A percentile compares a stretch with the other conserved stretches of the same genome.
Evolutionary conservation across 2,113 vertebrate genomes (phyloP).

Genomic region (Symphodus melops): DNA sequence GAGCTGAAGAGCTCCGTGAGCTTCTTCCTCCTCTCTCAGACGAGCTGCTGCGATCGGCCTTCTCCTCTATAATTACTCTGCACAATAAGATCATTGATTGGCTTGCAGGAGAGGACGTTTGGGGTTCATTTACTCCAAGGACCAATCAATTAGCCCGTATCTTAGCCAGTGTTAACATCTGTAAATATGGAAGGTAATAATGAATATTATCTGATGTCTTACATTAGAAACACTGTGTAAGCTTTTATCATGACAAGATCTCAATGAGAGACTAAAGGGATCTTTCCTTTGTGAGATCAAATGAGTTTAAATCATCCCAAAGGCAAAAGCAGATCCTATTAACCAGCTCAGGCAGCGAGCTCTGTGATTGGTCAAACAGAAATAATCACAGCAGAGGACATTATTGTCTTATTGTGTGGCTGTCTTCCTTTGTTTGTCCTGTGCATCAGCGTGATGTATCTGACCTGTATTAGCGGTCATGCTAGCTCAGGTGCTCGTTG

Average conservation of each 20-base stretch:
- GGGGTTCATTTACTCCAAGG: background rate
- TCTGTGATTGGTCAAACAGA: background rate
- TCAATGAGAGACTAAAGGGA: background rate
- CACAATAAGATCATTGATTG: constrained; percentile 42
- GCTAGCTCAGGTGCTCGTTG: background rate
- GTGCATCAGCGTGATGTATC: constrained; percentile 38
- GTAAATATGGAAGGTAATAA: background rate
- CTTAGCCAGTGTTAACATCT: background rate
- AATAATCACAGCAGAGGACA: background rate
- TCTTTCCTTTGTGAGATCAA: too few species aligned
- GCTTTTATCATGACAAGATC: background rate
- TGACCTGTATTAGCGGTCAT: constrained; percentile 26
- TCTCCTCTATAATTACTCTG: constrained; percentile 15
- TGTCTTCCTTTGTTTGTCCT: background rate
- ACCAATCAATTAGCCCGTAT: constrained; percentile 18
- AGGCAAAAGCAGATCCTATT: background rate
- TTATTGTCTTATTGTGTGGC: background rate
- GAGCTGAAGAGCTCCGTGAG: too few species aligned
- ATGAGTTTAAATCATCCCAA: too few species aligned
- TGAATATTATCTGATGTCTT: background rate
- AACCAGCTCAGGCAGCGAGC: background rate
- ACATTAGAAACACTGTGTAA: background rate
- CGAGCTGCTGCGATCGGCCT: background rate
- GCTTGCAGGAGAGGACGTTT: background rate
- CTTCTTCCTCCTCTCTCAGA: too few species aligned